Evolutionary conservation across 35 echinoderm and acorn worm species (phyloP).

Genomic region (Chiridota heheva): DNA sequence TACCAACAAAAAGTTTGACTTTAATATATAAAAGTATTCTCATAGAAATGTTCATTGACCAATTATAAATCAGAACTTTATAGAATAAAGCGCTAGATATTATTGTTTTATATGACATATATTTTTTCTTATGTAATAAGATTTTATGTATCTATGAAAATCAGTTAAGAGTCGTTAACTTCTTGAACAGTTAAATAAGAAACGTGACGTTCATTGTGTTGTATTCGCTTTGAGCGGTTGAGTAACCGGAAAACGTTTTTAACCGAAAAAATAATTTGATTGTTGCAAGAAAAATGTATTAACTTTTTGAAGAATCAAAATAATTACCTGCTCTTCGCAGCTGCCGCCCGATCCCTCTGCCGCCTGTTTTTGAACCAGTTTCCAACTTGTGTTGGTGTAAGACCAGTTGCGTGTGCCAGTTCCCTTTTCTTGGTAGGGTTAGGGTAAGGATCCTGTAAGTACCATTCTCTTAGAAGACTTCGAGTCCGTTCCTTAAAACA

Average conservation of each 20-base stretch:
- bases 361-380: slow-evolving; percentile 99
- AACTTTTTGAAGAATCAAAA: not conserved
- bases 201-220: not conserved
- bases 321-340: slow-evolving; percentile 97
- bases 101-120: too few relatives aligned
- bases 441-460: slow-evolving; percentile 96
- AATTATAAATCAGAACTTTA: too few relatives aligned
- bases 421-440: slow-evolving; percentile 99
- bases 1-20: too few relatives aligned
- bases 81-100: too few relatives aligned
- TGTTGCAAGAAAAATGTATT: not conserved
- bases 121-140: not conserved
- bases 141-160: not conserved
- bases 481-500: slow-evolving; percentile 98
- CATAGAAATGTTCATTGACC: too few relatives aligned
- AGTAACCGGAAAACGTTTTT: not conserved
- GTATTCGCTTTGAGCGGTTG: not conserved
- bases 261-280: not conserved
- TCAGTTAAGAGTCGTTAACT: not conserved
- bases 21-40: too few relatives aligned
- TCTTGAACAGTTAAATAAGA: not conserved
- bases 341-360: slow-evolving; percentile 90
- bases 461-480: slow-evolving; percentile 96
- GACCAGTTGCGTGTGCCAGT: slow-evolving; percentile 95
- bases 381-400: slow-evolving; percentile 97